Conservation (phyloP, 2,797 vertebrate genomes). For the Ceyx erithaca region DNA sequence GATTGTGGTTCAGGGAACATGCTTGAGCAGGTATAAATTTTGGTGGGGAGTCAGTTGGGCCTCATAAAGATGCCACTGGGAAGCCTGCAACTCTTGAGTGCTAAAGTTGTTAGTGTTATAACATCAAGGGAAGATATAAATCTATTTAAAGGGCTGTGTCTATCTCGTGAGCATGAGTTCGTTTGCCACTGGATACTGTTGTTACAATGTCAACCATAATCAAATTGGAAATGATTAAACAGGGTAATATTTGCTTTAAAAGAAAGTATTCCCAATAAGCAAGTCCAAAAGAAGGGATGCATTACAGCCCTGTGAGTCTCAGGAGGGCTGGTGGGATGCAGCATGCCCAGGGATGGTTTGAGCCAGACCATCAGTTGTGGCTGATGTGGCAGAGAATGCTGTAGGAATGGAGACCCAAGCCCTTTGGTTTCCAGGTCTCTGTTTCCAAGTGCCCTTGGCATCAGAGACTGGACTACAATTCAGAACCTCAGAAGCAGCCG, state of each 20-base stretch:
- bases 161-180: not conserved
- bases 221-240: not conserved
- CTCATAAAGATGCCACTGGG: conserved; percentile 67
- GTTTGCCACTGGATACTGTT: not conserved
- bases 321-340: not conserved
- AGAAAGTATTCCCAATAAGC: not conserved
- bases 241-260: not conserved
- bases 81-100: conserved; percentile 61
- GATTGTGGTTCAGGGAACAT: conserved; percentile 58
- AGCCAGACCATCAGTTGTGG: not conserved
- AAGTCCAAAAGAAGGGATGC: not conserved
- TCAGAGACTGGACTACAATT: fast-evolving
- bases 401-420: fast-evolving
- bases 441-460: not conserved
- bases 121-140: conserved; percentile 58
- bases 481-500: not conserved
- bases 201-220: not conserved
- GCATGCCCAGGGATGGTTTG: fast-evolving
- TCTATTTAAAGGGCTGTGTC: conserved; percentile 8
- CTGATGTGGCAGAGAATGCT: fast-evolving
- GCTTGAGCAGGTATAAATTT: conserved; percentile 69
- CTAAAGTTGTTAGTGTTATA: conserved; percentile 67
- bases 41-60: conserved; percentile 58
- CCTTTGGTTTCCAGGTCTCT: not conserved
- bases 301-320: not conserved